Evolutionary conservation across 2,797 vertebrate genomes (phyloP).

Genomic region (Percopsis omiscomaycus): DNA sequence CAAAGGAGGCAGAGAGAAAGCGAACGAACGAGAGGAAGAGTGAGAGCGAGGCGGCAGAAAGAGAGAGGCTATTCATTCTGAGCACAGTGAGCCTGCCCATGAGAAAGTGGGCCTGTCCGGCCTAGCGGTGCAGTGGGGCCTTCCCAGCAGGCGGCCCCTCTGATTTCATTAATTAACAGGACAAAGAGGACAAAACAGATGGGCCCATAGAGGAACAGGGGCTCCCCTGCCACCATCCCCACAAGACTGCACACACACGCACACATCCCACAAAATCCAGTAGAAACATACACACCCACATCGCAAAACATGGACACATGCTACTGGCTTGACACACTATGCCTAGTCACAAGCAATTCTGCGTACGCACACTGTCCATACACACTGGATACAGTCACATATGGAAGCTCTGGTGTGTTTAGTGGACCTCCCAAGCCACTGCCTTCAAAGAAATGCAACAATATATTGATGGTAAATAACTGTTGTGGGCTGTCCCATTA

Average conservation of each 20-base stretch:
- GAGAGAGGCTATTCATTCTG: conserved; percentile 66
- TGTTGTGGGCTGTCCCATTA: conserved; percentile 48
- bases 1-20: neutral
- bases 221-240: conserved; percentile 65
- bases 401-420: conserved; percentile 16
- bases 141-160: conserved; percentile 77
- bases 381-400: conserved; percentile 11
- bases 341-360: neutral
- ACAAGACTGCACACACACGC: conserved; percentile 28
- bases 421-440: conserved; percentile 43
- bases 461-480: conserved; percentile 45
- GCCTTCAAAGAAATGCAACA: conserved; percentile 17
- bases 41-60: conserved; percentile 43
- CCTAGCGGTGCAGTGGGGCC: conserved; percentile 61
- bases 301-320: conserved; percentile 8
- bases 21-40: conserved; percentile 14
- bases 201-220: conserved; percentile 71
- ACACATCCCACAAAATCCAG: conserved; percentile 27
- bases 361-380: neutral
- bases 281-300: conserved; percentile 27
- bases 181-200: conserved; percentile 80
- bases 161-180: conserved; percentile 82
- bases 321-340: neutral
- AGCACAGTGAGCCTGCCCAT: conserved; percentile 67
- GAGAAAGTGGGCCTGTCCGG: conserved; percentile 74